These are phyloP conservation scores for Loxodonta africana DNA, from an alignment of 2,113 vertebrate genomes.

Conservation along the genomic window DNA sequence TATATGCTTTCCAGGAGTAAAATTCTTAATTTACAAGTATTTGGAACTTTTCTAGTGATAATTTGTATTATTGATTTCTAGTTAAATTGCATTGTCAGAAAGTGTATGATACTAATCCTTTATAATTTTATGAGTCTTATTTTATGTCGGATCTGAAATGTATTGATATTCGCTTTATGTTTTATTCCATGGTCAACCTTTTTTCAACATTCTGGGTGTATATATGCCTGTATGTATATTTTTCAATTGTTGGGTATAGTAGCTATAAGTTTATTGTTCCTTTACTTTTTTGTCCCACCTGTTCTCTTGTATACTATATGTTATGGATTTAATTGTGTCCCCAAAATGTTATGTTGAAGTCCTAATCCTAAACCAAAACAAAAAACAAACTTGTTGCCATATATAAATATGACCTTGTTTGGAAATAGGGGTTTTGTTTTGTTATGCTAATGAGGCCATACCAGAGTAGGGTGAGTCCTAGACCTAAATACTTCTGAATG, in stretches of 20 bases:
- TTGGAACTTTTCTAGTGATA: neutral
- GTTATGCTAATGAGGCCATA: no score
- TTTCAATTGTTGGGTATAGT: neutral
- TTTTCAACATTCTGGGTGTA: neutral
- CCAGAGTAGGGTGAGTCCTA: no score
- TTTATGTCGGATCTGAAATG: neutral
- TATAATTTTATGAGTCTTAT: neutral
- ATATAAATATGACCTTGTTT: no score
- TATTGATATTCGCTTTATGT: neutral
- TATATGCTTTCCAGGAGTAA: neutral
- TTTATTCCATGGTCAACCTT: neutral
- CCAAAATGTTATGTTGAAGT: no score
- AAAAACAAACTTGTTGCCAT: no score
- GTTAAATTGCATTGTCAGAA: neutral
- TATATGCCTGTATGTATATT: neutral
- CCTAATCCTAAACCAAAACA: no score
- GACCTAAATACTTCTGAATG: no score
- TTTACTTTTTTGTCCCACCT: neutral
- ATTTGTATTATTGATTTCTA: neutral
- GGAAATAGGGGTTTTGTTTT: no score
- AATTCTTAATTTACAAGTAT: neutral
- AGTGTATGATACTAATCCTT: neutral
- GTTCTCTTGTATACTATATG: neutral
- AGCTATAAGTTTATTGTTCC: neutral
- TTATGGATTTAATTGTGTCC: no score